Evolutionary conservation across 2,113 vertebrate genomes (phyloP).

Genomic region (Gila orcuttii): DNA sequence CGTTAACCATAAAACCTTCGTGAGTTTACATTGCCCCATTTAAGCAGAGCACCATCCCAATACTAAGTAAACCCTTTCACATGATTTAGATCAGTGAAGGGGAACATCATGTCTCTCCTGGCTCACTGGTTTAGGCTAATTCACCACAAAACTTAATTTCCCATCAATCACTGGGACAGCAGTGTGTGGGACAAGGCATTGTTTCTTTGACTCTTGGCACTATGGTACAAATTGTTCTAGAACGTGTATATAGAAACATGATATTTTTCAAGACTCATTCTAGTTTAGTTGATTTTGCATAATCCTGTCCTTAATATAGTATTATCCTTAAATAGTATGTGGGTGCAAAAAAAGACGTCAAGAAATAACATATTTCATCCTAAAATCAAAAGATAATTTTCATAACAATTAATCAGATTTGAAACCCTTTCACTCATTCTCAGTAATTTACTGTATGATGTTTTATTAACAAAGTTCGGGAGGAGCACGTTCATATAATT

Average conservation of each 20-base stretch:
- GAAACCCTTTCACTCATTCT: neutral
- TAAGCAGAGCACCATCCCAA: neutral
- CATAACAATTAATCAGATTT: neutral
- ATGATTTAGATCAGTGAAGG: conserved; percentile 16
- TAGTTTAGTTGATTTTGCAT: neutral
- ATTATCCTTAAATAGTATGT: neutral
- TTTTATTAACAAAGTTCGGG: too few relatives aligned
- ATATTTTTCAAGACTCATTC: neutral
- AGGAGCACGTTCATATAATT: too few relatives aligned
- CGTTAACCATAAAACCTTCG: neutral
- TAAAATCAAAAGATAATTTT: neutral
- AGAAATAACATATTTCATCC: neutral
- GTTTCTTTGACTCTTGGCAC: neutral
- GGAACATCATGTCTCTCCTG: conserved; percentile 2
- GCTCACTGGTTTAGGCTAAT: neutral
- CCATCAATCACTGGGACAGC: neutral
- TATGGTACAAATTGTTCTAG: neutral
- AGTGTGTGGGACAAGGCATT: neutral
- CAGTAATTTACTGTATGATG: neutral
- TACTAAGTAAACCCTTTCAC: neutral
- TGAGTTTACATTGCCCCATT: neutral
- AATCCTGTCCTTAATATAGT: neutral
- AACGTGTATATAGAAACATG: neutral
- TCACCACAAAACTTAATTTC: neutral
- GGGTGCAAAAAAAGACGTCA: neutral